Base-by-base conservation (phyloP, 2,113 vertebrate genomes). In the Pantherophis guttatus region DNA sequence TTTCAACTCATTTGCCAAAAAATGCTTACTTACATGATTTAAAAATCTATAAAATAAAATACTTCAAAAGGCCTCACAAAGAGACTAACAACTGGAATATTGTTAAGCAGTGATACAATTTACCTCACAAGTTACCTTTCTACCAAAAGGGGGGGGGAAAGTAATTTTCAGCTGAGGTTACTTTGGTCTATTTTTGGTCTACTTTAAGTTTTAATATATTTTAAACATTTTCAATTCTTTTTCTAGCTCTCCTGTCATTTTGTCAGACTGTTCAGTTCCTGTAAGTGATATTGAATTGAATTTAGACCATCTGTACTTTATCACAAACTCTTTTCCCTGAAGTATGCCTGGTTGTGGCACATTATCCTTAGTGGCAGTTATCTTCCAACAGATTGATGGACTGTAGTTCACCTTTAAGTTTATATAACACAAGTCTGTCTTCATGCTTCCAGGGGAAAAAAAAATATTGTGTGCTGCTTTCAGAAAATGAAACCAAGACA, bases 301-400 rank as follows among this genome's bases (percentile, higher is more conserved):
- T 91, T 91, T 91, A 48, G 94, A 91, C 53, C 65, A 65, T 88
- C 29, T 93, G 90, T 91, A 4, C 81, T 39, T 95, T 89, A 48
- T 50, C n/a, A 52, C 62, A 3, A 93, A 90, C 2, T 29, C 94
- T 94, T 95, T 91, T 95, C 44, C 21, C 24, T 3, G 0, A 90
- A 53, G 7, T 95, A 93, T 58, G 39, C 90, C 93, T 89, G 0
- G 7, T 58, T 52, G 24, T 94, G 58, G 39, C 29, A 44, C 70
- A 88, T 93, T 94, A 93, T 81, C 48, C 48, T 94, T 94, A 93
- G 54, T 33, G 92, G 24, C 29, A 87, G 11, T 3, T 87, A 93
- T 93, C 86, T 94, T 87, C 48, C 58, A 96, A 93, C 92, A 93
- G 85, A 94, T 89, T 94, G 94, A 87, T 75, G 93, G 81, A 94